Conservation (phyloP, 2,113 vertebrate species). For the Poeciliopsis retropinna region DNA sequence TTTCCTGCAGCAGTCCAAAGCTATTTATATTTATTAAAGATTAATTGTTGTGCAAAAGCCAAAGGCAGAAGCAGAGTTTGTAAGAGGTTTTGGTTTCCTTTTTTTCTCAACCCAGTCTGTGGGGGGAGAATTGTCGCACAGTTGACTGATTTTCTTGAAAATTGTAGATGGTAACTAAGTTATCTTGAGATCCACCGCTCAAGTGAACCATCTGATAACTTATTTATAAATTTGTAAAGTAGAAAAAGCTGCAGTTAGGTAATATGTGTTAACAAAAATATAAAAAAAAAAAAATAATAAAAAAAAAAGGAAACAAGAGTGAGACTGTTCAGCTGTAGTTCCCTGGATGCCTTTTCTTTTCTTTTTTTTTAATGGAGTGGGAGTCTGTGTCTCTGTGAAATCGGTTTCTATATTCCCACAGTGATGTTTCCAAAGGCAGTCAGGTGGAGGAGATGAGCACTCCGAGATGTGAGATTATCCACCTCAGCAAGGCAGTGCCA, state of each 20-base stretch:
- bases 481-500: conserved; percentile 30
- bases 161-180: conserved; percentile 1
- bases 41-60: conserved; percentile 51
- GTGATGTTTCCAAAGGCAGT: conserved; percentile 51
- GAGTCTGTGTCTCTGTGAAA: conserved; percentile 28
- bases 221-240: background rate
- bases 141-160: conserved; percentile 27
- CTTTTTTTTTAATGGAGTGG: conserved; percentile 13
- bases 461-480: conserved; percentile 50
- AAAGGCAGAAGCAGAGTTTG: conserved; percentile 4
- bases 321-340: conserved; percentile 27
- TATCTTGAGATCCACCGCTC: conserved; percentile 10
- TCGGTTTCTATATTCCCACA: conserved; percentile 17
- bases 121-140: conserved; percentile 13
- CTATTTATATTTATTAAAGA: conserved; percentile 61
- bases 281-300: conserved; percentile 35
- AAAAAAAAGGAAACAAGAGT: conserved; percentile 28
- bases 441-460: conserved; percentile 58
- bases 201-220: conserved; percentile 31
- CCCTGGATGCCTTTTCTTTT: conserved; percentile 20
- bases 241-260: conserved; percentile 25
- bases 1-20: conserved; percentile 31
- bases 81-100: conserved; percentile 8
- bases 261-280: conserved; percentile 12
- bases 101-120: background rate